Conservation (phyloP, 1,140 invertebrate genomes). For the Ostrea edulis region DNA sequence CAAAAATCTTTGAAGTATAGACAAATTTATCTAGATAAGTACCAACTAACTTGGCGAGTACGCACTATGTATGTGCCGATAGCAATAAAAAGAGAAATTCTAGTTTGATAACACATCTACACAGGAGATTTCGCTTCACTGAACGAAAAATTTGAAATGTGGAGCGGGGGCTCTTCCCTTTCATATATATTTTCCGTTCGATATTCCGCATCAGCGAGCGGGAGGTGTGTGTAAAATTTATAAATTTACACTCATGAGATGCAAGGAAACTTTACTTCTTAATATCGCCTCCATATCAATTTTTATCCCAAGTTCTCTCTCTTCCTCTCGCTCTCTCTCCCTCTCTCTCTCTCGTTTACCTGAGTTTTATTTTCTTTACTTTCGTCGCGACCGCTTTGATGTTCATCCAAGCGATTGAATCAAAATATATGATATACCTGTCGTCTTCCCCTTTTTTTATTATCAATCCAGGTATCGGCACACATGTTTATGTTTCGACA, state of each 20-base stretch:
- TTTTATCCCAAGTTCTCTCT: not conserved
- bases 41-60: not conserved
- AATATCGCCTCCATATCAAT: not conserved
- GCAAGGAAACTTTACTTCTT: not conserved
- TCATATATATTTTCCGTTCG: not conserved
- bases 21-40: slow-evolving; percentile 29
- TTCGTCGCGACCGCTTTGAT: not conserved
- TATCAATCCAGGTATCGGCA: slow-evolving; percentile 15
- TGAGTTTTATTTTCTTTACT: slow-evolving; percentile 17
- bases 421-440: slow-evolving; percentile 38
- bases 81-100: slow-evolving; percentile 4
- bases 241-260: not conserved
- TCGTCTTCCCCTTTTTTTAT: slow-evolving; percentile 27
- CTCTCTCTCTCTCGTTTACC: slow-evolving; percentile 21
- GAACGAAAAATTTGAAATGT: slow-evolving; percentile 17
- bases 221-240: not conserved
- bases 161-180: not conserved
- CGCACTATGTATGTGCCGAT: not conserved
- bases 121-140: slow-evolving; percentile 13
- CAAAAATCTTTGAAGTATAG: not conserved
- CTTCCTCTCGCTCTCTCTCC: not conserved
- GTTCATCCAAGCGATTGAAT: slow-evolving; percentile 27
- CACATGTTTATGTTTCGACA: slow-evolving; percentile 36
- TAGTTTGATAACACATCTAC: slow-evolving; percentile 10
- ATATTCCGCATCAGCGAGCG: not conserved